Evolutionary conservation across 2,888 invertebrate genomes (phyloP), one percentile per base, ranked within the genome.

Genomic region (Melinopterus prodromus): DNA sequence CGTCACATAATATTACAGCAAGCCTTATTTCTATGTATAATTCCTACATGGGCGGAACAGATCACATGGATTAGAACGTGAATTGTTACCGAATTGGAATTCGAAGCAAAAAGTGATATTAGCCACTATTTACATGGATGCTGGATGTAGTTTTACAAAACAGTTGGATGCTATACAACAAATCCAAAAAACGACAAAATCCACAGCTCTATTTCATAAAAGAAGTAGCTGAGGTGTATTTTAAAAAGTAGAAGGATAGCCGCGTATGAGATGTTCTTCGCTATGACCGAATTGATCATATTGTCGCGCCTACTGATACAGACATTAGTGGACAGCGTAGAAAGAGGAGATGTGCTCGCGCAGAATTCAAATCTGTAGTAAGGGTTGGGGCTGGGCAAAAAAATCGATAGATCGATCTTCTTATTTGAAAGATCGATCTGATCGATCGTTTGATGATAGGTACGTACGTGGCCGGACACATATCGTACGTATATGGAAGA

Each of bases 101-200:
- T 78, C 80, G 83, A 80, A 82, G 38, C 53, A 85, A 85, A 81
- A 84, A 85, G 80, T 84, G 81, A 82, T 84, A 79, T 53, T 82
- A 81, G 81, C 53, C 77, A 38, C 70, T 84, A 69, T 83, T 83
- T 75, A 82, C 81, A 15, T 83, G 82, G 81, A 38, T 81, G 9
- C 15, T 83, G 38, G 82, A 82, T 78, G 80, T 78, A 6, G 14
- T 80, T 9, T 71, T 82, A 0, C 70, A 81, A 35, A 83, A 83
- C 77, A 69, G 81, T 14, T 83, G 83, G 81, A 53, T 53, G 2
- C 7, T 53, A 53, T 53, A 53, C 53, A 53, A 53, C 71, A 77
- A 36, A 16, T 83, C 12, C n/a, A 74, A 12, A 81, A 78, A 79
- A 78, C 4, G 36, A 69, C 79, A 15, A 38, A 37, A 12, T 80